A percentile compares a stretch with the other conserved stretches of the same genome.
Evolutionary conservation across 1,140 invertebrate species (phyloP).

Genomic region (Oreohelix idahoensis): DNA sequence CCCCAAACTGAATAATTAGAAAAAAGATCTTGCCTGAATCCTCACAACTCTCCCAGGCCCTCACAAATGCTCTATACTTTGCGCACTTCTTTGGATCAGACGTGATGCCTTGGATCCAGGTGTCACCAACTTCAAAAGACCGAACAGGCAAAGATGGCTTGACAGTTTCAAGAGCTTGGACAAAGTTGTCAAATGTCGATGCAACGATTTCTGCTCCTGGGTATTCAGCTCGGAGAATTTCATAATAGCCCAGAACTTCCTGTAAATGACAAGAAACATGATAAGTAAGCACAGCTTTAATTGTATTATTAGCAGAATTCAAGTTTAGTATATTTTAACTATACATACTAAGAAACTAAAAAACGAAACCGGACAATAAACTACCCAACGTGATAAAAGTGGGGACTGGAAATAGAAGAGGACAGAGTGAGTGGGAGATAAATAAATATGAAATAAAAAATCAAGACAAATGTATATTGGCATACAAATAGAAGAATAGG

Average conservation of each 20-base stretch:
- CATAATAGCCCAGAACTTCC: constrained; percentile 63
- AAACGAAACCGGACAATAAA: too few species aligned
- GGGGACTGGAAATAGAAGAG: too few species aligned
- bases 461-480: too few species aligned
- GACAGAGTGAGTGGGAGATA: too few species aligned
- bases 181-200: constrained; percentile 62
- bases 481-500: too few species aligned
- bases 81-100: constrained; percentile 65
- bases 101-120: constrained; percentile 68
- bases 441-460: too few species aligned
- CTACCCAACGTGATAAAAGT: too few species aligned
- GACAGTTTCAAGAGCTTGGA: constrained; percentile 50
- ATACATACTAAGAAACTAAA: too few species aligned
- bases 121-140: constrained; percentile 66
- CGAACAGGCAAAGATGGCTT: constrained; percentile 51
- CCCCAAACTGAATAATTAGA: too few species aligned
- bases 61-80: constrained; percentile 53
- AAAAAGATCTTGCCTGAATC: constrained; percentile 34
- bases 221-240: constrained; percentile 62
- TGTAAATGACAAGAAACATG: constrained; percentile 47
- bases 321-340: too few species aligned
- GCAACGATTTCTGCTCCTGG: constrained; percentile 56
- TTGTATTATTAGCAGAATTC: too few species aligned
- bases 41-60: constrained; percentile 48
- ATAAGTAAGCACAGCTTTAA: too few species aligned